phyloP scores from a whole-genome alignment of 2,797 vertebrate species.

The Lacerta bilineata region DNA sequence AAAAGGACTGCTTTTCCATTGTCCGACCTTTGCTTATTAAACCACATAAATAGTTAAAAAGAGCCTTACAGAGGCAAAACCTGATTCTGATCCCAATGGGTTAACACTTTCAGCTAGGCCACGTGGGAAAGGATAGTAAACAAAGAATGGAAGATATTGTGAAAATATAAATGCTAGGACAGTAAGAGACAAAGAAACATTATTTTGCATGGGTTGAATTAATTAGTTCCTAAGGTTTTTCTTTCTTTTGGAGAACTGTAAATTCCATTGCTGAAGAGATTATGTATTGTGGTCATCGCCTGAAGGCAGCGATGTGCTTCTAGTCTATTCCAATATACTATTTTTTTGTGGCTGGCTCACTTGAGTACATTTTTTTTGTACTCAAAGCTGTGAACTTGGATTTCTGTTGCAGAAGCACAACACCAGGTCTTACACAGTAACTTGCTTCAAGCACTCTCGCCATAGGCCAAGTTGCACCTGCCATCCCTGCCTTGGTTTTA shows the following conservation, averaged over 20 bases:
- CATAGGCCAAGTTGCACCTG: not conserved
- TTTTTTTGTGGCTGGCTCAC: not conserved
- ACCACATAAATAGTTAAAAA: not conserved
- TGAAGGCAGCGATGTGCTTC: slow-evolving; percentile 29
- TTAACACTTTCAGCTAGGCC: slow-evolving; percentile 12
- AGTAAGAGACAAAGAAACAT: slow-evolving; percentile 32
- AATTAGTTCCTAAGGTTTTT: slow-evolving; percentile 9
- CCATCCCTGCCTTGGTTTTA: not conserved
- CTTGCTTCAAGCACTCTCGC: not conserved
- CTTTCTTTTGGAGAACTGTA: slow-evolving; percentile 3
- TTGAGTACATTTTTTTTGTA: not conserved
- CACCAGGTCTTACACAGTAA: not conserved
- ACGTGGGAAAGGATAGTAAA: not conserved
- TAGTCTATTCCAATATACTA: not conserved
- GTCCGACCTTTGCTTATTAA: not conserved
- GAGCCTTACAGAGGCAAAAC: not conserved
- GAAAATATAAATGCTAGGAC: slow-evolving; percentile 22
- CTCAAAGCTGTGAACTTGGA: not conserved
- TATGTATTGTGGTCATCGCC: slow-evolving; percentile 8
- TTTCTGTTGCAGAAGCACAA: not conserved
- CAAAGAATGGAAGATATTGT: slow-evolving; percentile 13
- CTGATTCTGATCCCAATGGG: not conserved
- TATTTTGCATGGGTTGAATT: slow-evolving; percentile 1
- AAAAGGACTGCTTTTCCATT: not conserved
- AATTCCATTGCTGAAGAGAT: slow-evolving; percentile 17